Percentiles rank a stretch among this genome's conserved stretches.
These are phyloP conservation scores for Gambusia holbrooki DNA, from an alignment of 2,113 vertebrate species.

Conservation along the genomic window DNA sequence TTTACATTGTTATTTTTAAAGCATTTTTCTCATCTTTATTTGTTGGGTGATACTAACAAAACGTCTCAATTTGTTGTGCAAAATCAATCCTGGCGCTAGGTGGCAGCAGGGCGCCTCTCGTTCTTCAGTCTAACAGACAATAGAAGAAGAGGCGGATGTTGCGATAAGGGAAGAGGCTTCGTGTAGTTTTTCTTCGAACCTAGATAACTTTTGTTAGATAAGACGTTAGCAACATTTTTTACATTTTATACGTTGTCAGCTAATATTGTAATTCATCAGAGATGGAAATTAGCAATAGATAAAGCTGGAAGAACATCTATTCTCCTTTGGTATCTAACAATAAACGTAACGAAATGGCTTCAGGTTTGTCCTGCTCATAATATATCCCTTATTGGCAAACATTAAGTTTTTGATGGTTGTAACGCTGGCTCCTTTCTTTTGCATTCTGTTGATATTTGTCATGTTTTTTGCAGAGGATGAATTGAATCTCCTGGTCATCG, in stretches of 20 bases:
- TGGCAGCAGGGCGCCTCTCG: slow-evolving; percentile 15
- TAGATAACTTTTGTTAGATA: background rate
- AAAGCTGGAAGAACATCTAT: slow-evolving; percentile 1
- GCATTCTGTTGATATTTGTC: too few relatives aligned
- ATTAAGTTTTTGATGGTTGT: background rate
- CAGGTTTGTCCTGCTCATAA: slow-evolving; percentile 38
- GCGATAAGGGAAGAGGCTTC: background rate
- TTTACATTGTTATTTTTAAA: too few relatives aligned
- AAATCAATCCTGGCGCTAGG: background rate
- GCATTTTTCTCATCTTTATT: too few relatives aligned
- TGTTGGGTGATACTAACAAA: too few relatives aligned
- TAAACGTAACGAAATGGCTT: slow-evolving; percentile 47
- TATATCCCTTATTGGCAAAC: background rate
- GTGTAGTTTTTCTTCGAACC: background rate
- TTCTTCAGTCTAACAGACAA: background rate
- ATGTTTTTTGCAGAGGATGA: slow-evolving; percentile 86
- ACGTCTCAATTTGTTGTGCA: background rate
- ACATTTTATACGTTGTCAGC: background rate
- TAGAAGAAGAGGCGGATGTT: slow-evolving; percentile 18
- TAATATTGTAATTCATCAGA: background rate
- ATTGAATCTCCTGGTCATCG: slow-evolving; percentile 87
- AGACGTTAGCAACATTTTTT: background rate
- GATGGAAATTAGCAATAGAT: slow-evolving; percentile 17
- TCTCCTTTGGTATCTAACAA: background rate
- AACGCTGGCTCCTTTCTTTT: background rate